A percentile compares a stretch with the other conserved stretches of the same genome.
Conservation (phyloP, 1,140 invertebrate genomes). For the Polypedilum vanderplanki region DNA sequence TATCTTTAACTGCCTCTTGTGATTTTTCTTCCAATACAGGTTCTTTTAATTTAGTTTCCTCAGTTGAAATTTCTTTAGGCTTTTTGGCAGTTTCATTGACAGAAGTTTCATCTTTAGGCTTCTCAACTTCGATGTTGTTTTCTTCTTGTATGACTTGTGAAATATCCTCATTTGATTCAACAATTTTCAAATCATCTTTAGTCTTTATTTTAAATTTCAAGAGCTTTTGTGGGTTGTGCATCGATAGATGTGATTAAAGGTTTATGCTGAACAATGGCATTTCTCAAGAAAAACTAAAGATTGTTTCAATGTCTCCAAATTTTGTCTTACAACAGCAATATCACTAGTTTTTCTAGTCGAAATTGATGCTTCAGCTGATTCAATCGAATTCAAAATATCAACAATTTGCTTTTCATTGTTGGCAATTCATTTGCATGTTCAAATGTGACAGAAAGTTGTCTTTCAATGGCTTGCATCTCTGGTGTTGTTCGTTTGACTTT, state of each 20-base stretch:
- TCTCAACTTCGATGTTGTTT: neutral
- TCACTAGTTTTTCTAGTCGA: neutral
- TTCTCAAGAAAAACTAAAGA: constrained; percentile 30
- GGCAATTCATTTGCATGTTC: neutral
- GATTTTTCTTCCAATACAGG: too few relatives aligned
- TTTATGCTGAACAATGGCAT: neutral
- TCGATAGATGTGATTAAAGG: neutral
- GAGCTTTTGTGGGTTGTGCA: neutral
- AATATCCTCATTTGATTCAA: neutral
- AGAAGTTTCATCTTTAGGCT: too few relatives aligned
- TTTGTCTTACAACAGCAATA: neutral
- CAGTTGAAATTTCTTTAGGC: neutral
- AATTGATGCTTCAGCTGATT: neutral
- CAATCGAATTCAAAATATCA: neutral
- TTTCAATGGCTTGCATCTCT: neutral
- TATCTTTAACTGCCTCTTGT: too few relatives aligned
- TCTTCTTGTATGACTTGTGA: too few relatives aligned
- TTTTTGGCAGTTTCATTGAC: too few relatives aligned
- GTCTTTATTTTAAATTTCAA: neutral
- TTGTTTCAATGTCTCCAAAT: neutral
- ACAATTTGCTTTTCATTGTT: neutral
- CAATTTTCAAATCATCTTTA: neutral
- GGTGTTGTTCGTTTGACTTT: neutral
- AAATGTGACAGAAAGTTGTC: neutral
- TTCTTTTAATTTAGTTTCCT: too few relatives aligned